These are phyloP conservation scores for Corythoichthys intestinalis DNA, from an alignment of 2,113 vertebrate genomes.

Conservation along the genomic window DNA sequence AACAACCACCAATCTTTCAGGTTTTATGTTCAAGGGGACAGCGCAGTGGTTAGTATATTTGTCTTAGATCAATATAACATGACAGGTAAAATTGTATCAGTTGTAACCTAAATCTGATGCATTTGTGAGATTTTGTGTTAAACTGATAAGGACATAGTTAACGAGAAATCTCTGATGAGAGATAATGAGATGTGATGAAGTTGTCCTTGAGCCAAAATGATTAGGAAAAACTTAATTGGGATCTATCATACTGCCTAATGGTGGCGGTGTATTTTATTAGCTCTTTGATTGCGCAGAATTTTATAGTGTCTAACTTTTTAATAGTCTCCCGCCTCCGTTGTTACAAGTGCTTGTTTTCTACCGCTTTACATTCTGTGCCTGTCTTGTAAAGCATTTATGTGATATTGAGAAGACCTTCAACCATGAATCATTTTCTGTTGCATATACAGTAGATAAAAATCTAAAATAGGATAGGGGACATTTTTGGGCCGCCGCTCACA, in stretches of 20 bases:
- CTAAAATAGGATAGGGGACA: too few relatives aligned
- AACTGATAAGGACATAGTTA: neutral
- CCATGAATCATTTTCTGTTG: neutral
- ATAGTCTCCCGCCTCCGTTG: neutral
- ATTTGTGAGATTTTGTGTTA: neutral
- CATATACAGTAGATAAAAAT: neutral
- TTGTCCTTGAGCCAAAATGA: constrained; percentile 4
- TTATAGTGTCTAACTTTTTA: neutral
- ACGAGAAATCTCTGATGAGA: neutral
- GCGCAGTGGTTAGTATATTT: neutral
- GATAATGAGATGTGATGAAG: neutral
- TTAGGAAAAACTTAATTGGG: constrained; percentile 3
- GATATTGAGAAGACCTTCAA: neutral
- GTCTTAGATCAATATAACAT: neutral
- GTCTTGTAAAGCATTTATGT: neutral
- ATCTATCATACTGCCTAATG: neutral
- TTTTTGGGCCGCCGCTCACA: too few relatives aligned
- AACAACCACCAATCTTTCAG: neutral
- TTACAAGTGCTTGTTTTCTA: neutral
- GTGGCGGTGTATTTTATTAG: constrained; percentile 1
- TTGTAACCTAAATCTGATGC: neutral
- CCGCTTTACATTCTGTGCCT: constrained; percentile 1
- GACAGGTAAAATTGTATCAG: neutral
- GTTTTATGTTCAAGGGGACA: too few relatives aligned
- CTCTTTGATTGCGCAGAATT: neutral